phyloP scores from a whole-genome alignment of 2,888 invertebrate species.

The Eristalis intricaria region DNA sequence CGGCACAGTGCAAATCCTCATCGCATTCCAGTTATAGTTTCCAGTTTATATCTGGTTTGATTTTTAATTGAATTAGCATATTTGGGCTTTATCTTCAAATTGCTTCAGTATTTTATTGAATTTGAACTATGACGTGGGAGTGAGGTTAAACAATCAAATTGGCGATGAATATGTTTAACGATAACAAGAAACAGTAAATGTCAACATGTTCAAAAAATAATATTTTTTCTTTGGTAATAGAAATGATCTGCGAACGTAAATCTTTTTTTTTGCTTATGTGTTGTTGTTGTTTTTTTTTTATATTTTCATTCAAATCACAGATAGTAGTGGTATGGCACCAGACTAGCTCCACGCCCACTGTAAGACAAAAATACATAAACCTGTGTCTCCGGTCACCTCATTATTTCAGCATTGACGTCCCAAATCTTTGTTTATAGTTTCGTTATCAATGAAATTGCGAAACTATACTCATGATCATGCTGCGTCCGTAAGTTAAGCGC shows the following conservation, averaged over 20 bases:
- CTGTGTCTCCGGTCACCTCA: background rate
- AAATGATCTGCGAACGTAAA: background rate
- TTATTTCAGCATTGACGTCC: background rate
- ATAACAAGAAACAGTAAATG: too few relatives aligned
- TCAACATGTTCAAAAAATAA: too few relatives aligned
- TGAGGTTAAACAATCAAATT: too few relatives aligned
- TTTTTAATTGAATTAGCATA: too few relatives aligned
- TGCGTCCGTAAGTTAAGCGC: background rate
- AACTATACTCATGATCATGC: background rate
- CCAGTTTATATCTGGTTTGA: too few relatives aligned
- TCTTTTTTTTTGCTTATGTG: background rate
- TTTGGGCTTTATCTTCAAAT: too few relatives aligned
- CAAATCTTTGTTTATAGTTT: background rate
- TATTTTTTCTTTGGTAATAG: too few relatives aligned
- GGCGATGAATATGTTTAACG: too few relatives aligned
- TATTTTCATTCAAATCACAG: background rate
- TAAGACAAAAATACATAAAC: background rate
- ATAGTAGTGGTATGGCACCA: background rate
- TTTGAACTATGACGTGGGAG: too few relatives aligned
- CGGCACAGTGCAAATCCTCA: too few relatives aligned
- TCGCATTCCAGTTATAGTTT: too few relatives aligned
- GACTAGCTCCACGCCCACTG: background rate
- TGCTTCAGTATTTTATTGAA: too few relatives aligned
- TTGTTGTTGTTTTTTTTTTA: background rate
- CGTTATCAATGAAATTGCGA: background rate